These are phyloP conservation scores for Ophioninae sp. DNA, from an alignment of 2,888 invertebrate genomes.

Conservation along the genomic window DNA sequence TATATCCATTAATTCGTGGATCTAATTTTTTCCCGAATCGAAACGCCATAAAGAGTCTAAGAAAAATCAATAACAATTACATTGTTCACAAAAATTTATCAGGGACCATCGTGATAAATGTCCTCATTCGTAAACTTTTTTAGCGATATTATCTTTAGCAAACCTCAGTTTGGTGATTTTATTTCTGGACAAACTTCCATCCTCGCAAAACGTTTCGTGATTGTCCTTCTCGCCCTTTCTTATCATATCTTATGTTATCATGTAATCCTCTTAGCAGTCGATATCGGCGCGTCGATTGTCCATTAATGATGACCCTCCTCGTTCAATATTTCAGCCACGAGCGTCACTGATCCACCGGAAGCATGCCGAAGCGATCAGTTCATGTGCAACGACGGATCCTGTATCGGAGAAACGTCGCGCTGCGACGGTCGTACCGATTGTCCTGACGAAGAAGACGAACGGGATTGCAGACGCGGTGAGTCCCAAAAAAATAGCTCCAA, in stretches of 20 bases:
- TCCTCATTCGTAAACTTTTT: not conserved
- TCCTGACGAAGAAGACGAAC: slow-evolving; percentile 84
- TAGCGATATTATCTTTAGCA: not conserved
- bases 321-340: slow-evolving; percentile 71
- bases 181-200: not conserved
- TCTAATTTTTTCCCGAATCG: not conserved
- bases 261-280: not conserved
- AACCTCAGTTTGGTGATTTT: not conserved
- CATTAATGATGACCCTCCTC: slow-evolving; percentile 13
- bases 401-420: slow-evolving; percentile 79
- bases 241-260: not conserved
- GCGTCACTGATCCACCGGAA: slow-evolving; percentile 63
- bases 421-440: slow-evolving; percentile 84
- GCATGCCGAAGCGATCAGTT: slow-evolving; percentile 81
- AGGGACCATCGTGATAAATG: not conserved
- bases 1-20: not conserved
- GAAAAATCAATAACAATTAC: not conserved
- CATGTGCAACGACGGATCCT: slow-evolving; percentile 83
- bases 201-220: not conserved
- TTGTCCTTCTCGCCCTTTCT: not conserved
- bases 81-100: not conserved
- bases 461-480: slow-evolving; percentile 81
- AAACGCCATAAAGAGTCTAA: not conserved
- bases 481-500: slow-evolving; percentile 11
- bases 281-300: not conserved